Percentiles rank a stretch among this genome's conserved stretches.
Conservation (phyloP, 2,888 invertebrate genomes). For the Philereme vetulata region DNA sequence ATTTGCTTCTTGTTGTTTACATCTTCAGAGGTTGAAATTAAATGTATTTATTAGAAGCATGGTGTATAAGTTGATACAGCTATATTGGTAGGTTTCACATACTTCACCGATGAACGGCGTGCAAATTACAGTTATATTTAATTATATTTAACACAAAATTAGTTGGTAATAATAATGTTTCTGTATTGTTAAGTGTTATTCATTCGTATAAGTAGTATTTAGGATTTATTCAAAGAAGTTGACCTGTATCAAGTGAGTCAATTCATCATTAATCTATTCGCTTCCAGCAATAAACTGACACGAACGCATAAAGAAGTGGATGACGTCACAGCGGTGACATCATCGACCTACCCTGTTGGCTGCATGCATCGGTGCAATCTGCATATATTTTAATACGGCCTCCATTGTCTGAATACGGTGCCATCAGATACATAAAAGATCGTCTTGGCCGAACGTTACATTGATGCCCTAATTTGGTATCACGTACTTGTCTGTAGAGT, state of each 20-base stretch:
- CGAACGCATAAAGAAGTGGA: slow-evolving; percentile 36
- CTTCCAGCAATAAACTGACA: slow-evolving; percentile 38
- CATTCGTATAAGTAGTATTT: not conserved
- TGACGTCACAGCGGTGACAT: slow-evolving; percentile 59
- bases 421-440: slow-evolving; percentile 17
- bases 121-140: too few relatives aligned
- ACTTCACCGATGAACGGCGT: too few relatives aligned
- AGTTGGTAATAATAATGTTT: too few relatives aligned
- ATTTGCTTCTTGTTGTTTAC: too few relatives aligned
- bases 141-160: too few relatives aligned
- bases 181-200: not conserved
- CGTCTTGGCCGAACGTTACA: slow-evolving; percentile 1
- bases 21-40: too few relatives aligned
- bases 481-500: too few relatives aligned
- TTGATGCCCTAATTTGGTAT: not conserved
- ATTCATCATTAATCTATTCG: slow-evolving; percentile 27
- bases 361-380: slow-evolving; percentile 44
- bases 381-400: slow-evolving; percentile 35
- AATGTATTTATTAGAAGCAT: too few relatives aligned
- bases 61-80: too few relatives aligned
- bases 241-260: slow-evolving; percentile 34
- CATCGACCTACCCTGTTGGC: slow-evolving; percentile 43
- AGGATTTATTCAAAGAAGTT: slow-evolving; percentile 1
- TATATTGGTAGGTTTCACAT: too few relatives aligned
- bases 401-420: slow-evolving; percentile 23